phyloP scores from a whole-genome alignment of 2,797 vertebrate species.

The Syndactyla subalaris region DNA sequence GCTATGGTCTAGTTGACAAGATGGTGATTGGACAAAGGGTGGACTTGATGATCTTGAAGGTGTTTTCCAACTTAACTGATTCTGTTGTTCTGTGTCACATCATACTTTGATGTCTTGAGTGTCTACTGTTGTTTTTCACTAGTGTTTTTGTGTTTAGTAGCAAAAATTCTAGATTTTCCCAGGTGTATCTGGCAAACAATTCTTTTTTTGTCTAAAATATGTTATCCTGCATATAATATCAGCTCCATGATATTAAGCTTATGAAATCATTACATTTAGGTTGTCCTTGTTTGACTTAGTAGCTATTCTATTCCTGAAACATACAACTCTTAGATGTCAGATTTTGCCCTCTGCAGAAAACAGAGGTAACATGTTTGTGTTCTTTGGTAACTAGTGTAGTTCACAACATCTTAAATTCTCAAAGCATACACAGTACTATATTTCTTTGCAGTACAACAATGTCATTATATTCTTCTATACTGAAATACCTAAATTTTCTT shows the following conservation, averaged over 20 bases:
- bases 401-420: background rate
- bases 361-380: background rate
- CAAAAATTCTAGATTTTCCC: background rate
- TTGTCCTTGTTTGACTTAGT: background rate
- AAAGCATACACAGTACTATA: background rate
- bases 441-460: background rate
- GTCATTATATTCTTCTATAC: background rate
- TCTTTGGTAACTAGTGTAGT: background rate
- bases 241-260: background rate
- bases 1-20: background rate
- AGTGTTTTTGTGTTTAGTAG: background rate
- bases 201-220: background rate
- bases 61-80: background rate
- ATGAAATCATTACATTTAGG: background rate
- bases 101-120: background rate
- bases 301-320: background rate
- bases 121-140: background rate
- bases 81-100: background rate
- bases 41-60: background rate
- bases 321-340: background rate
- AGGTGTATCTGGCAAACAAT: background rate
- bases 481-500: background rate
- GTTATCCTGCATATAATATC: background rate
- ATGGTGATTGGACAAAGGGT: accelerated
- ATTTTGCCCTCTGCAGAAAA: background rate